Evolutionary conservation across 2,888 invertebrate species (phyloP).

Genomic region (Netelia virgata): DNA sequence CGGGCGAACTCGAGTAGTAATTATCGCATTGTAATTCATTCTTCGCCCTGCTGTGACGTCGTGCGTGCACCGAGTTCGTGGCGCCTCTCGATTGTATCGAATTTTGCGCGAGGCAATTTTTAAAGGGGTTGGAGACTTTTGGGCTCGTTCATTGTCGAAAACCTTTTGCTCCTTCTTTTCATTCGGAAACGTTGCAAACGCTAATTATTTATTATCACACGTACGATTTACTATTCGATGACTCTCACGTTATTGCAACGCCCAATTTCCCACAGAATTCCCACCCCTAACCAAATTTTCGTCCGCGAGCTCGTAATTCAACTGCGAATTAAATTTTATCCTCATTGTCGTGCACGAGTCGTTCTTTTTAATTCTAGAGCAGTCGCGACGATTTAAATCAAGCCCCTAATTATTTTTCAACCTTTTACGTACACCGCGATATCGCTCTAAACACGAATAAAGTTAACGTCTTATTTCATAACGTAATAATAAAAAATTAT

Average conservation of each 20-base stretch:
- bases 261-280: slow-evolving; percentile 58
- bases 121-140: slow-evolving; percentile 25
- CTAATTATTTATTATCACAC: slow-evolving; percentile 52
- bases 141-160: not conserved
- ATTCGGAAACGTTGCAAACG: slow-evolving; percentile 47
- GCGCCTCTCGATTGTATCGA: slow-evolving; percentile 15
- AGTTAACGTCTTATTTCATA: slow-evolving; percentile 3
- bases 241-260: slow-evolving; percentile 51
- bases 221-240: slow-evolving; percentile 43
- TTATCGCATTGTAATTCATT: slow-evolving; percentile 55
- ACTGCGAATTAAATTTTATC: not conserved
- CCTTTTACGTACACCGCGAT: not conserved
- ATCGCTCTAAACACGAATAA: slow-evolving; percentile 10
- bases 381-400: not conserved
- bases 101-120: slow-evolving; percentile 1
- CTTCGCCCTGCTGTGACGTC: slow-evolving; percentile 45
- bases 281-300: slow-evolving; percentile 44
- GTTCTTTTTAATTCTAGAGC: not conserved
- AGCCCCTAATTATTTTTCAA: slow-evolving; percentile 13
- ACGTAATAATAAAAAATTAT: not conserved
- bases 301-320: not conserved
- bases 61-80: slow-evolving; percentile 26
- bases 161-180: slow-evolving; percentile 32
- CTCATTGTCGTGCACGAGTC: not conserved
- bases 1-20: slow-evolving; percentile 50